Evolutionary conservation across 1,140 invertebrate species (phyloP), one percentile per base, ranked within the genome.

Genomic region (Penaeus indicus): DNA sequence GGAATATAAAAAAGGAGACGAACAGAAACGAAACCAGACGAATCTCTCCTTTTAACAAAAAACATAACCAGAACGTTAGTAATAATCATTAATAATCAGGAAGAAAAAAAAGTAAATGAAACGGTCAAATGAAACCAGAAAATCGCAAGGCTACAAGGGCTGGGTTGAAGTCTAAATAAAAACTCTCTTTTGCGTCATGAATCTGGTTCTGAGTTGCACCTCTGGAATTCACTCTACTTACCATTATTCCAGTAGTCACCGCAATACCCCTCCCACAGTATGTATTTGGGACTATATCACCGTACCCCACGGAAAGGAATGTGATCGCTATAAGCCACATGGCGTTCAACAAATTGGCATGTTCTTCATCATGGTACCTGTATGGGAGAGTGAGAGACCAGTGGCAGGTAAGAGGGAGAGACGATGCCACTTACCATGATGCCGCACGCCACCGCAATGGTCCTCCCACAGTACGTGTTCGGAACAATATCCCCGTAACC

Each of bases 301-400:
- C 99, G 95, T 99, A 99, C 92, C 98, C 98, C 93, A 99, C 97
- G 94, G 97, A 98, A 92, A 99, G 96, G 95, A 99, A 97, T 92
- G 98, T 99, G 92, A 98, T 99, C 92, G 98, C 97, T 93, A 99
- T 98, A 94, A 99, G 96, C 98, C 98, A 99, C 97, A 99, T 98
- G 92, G 98, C 97, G 95, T 99, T 99, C 92, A 99, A 95, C 92
- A 99, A 96, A 94, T 99, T 99, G 92, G 97, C 97, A 94, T 99
- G 98, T 94, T 98, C 97, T 94, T 97, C 96, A 93, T 98, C 97
- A 94, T 98, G 97, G 95, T 97, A 97, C 95, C 97, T 98, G 94
- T 92, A 54, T 86, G 87, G 89, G 87, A 89, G 91, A 86, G 85
- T 78, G 85, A 85, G 85, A 84, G 85, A 90, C 80, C 88, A 86